These are phyloP conservation scores for Cygnus olor DNA, from an alignment of 2,797 vertebrate species.

Conservation along the genomic window DNA sequence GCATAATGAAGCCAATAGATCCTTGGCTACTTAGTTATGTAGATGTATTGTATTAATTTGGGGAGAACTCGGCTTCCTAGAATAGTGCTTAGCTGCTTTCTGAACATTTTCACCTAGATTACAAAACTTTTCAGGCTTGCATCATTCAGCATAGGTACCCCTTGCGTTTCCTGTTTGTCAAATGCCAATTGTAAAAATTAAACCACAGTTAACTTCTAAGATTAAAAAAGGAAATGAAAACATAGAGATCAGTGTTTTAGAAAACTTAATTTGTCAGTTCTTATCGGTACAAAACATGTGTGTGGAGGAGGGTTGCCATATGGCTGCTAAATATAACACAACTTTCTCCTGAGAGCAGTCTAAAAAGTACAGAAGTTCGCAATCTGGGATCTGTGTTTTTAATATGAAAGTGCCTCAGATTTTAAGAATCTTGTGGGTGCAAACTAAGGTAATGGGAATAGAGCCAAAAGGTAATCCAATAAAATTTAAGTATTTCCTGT, in stretches of 20 bases:
- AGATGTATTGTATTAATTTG: background rate
- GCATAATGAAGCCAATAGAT: background rate
- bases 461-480: background rate
- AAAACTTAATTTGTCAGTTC: constrained; percentile 46
- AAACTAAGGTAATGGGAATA: constrained; percentile 10
- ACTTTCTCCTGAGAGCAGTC: constrained; percentile 29
- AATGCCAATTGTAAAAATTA: background rate
- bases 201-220: background rate
- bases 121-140: background rate
- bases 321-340: constrained; percentile 65
- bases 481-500: background rate
- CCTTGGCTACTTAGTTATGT: background rate
- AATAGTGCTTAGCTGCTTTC: background rate
- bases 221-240: constrained; percentile 27
- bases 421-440: background rate
- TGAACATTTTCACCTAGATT: background rate
- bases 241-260: constrained; percentile 3
- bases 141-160: background rate
- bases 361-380: constrained; percentile 50
- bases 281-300: constrained; percentile 3
- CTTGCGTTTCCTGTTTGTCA: background rate
- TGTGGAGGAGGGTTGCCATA: constrained; percentile 59
- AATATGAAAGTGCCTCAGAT: background rate
- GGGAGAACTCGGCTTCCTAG: background rate
- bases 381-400: constrained; percentile 24